These are phyloP conservation scores for Macrosteles quadrilineatus DNA, from an alignment of 1,140 invertebrate species.

Conservation along the genomic window DNA sequence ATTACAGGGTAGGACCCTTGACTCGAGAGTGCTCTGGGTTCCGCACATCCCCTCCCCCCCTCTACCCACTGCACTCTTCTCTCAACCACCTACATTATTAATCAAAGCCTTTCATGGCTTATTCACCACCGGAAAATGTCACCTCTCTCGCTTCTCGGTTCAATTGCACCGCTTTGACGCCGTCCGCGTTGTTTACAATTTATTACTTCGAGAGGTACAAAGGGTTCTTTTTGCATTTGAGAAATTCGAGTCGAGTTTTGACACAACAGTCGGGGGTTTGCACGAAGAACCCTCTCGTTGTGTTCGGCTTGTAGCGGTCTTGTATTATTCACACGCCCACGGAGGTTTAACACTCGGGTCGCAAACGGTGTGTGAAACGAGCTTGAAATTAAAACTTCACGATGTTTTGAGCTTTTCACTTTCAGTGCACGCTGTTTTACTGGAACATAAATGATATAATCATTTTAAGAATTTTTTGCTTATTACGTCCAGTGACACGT, in stretches of 20 bases:
- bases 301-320: too few species aligned
- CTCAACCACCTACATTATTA: conserved; percentile 8
- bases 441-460: too few species aligned
- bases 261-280: not conserved
- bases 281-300: too few species aligned
- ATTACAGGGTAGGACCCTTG: not conserved
- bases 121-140: conserved; percentile 13
- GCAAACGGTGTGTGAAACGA: too few species aligned
- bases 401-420: too few species aligned
- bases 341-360: too few species aligned
- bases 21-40: not conserved
- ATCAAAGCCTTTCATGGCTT: conserved; percentile 12
- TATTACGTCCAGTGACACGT: too few species aligned
- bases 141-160: not conserved
- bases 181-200: conserved; percentile 2
- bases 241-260: not conserved
- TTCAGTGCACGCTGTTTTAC: too few species aligned
- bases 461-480: too few species aligned
- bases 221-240: not conserved
- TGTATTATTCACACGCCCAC: too few species aligned
- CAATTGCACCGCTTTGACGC: not conserved
- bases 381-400: too few species aligned
- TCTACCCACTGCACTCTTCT: not conserved
- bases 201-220: not conserved
- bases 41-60: not conserved